These are phyloP conservation scores for Vireo griseus DNA, from an alignment of 2,797 vertebrate genomes.

Conservation along the genomic window DNA sequence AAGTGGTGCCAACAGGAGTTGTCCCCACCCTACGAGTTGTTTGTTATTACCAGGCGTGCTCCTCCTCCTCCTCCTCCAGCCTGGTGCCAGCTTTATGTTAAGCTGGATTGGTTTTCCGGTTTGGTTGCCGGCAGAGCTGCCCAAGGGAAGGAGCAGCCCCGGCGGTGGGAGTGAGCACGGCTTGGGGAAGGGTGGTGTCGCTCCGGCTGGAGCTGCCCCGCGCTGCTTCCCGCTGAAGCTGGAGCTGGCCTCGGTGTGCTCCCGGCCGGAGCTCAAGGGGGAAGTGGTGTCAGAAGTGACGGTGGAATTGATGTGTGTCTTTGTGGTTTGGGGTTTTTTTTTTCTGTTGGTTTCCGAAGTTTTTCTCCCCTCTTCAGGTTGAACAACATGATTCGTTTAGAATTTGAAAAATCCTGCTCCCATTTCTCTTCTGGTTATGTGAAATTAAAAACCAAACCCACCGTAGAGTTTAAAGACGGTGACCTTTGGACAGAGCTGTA, in stretches of 20 bases:
- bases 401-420: background rate
- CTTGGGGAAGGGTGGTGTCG: background rate
- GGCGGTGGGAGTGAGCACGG: background rate
- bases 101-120: background rate
- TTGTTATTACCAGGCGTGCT: background rate
- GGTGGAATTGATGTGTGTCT: background rate
- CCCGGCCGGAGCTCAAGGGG: background rate
- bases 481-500: background rate
- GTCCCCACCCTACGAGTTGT: constrained; percentile 8
- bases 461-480: background rate
- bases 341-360: background rate
- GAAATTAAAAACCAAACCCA: background rate
- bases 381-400: background rate
- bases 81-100: background rate
- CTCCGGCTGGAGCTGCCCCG: too few relatives aligned
- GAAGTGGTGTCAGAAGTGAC: background rate
- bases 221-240: too few relatives aligned
- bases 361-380: background rate
- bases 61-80: background rate
- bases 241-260: too few relatives aligned
- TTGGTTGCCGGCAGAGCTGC: background rate
- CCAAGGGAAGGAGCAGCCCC: background rate
- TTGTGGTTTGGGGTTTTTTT: background rate
- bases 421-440: background rate
- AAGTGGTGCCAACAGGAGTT: background rate